Percentiles rank a stretch among this genome's conserved stretches.
Conservation (phyloP, 2,797 vertebrate species). For the Oreortyx pictus region DNA sequence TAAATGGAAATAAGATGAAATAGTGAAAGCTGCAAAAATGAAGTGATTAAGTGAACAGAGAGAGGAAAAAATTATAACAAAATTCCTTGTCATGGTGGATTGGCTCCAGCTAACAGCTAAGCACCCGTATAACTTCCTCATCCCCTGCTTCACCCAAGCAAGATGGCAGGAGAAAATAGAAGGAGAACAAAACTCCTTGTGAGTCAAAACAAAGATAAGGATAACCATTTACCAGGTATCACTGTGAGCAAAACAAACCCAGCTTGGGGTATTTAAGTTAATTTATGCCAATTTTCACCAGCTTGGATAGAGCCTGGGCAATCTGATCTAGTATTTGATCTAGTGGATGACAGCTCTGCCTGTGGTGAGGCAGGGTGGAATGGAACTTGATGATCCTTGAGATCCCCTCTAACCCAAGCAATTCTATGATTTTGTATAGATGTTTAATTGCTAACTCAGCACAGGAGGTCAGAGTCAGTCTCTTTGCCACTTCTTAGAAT, state of each 20-base stretch:
- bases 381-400: no score
- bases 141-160: neutral
- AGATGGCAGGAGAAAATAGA: neutral
- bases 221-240: neutral
- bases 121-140: neutral
- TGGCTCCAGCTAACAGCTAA: neutral
- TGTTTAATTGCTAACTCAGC: neutral
- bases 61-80: neutral
- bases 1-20: neutral
- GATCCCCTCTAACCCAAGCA: no score
- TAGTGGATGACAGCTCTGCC: no score
- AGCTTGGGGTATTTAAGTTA: neutral
- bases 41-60: neutral
- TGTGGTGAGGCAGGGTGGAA: no score
- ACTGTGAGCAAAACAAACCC: neutral
- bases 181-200: neutral
- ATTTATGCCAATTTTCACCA: neutral
- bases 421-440: neutral
- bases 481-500: neutral
- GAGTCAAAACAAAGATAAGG: neutral
- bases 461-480: neutral
- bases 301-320: no score
- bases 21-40: neutral
- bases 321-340: no score
- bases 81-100: neutral